These are phyloP conservation scores for Pristionchus mayeri DNA, from an alignment of 2,888 invertebrate species.

Conservation along the genomic window DNA sequence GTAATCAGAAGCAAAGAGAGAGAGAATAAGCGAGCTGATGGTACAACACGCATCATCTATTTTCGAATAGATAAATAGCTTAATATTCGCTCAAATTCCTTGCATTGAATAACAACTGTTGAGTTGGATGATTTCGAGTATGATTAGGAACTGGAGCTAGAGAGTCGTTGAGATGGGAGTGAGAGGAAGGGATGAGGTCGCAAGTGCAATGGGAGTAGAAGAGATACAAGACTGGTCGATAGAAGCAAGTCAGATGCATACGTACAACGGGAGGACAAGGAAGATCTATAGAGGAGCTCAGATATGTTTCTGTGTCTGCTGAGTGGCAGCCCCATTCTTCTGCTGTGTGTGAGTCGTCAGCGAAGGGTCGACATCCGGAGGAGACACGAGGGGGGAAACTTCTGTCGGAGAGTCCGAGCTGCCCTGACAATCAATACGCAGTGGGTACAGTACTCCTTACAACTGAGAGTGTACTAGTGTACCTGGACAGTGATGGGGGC, in stretches of 20 bases:
- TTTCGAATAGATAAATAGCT: too few species aligned
- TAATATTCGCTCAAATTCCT: too few species aligned
- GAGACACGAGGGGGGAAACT: not conserved
- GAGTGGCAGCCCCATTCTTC: not conserved
- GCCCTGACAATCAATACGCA: too few species aligned
- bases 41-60: too few species aligned
- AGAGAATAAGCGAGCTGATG: too few species aligned
- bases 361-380: slow-evolving; percentile 6
- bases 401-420: not conserved
- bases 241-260: slow-evolving; percentile 3
- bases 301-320: slow-evolving; percentile 2
- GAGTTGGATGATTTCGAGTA: slow-evolving; percentile 9
- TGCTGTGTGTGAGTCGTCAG: slow-evolving; percentile 32
- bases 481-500: slow-evolving; percentile 45
- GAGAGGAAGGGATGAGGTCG: slow-evolving; percentile 7
- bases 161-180: slow-evolving; percentile 23
- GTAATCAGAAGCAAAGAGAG: not conserved
- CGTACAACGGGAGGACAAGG: not conserved
- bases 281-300: slow-evolving; percentile 12
- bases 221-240: not conserved
- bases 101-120: not conserved
- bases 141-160: too few species aligned
- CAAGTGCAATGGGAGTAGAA: not conserved
- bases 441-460: too few species aligned
- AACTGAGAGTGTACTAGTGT: not conserved